A percentile compares a stretch with the other conserved stretches of the same genome.
Conservation (phyloP, 2,113 vertebrate genomes). For the Marcusenius ussheri region DNA sequence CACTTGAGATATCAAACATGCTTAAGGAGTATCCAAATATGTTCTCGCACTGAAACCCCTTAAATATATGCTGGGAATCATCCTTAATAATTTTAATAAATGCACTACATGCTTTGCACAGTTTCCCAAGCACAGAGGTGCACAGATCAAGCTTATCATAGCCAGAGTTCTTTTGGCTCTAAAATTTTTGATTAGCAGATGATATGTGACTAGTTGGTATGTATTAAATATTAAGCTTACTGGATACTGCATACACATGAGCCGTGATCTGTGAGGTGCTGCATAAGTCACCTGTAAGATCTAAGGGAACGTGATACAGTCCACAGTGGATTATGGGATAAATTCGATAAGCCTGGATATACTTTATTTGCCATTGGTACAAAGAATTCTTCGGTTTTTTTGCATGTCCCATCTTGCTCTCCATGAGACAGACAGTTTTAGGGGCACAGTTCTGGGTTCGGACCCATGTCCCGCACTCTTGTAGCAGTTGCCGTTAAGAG, state of each 20-base stretch:
- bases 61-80: background rate
- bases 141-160: background rate
- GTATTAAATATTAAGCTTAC: background rate
- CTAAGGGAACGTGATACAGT: background rate
- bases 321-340: background rate
- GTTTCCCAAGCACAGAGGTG: background rate
- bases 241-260: background rate
- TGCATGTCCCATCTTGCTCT: background rate
- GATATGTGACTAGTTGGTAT: background rate
- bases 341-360: background rate
- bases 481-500: background rate
- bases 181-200: background rate
- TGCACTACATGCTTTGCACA: background rate
- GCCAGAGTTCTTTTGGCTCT: background rate
- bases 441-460: background rate
- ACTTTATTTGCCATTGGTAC: background rate
- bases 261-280: background rate
- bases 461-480: background rate
- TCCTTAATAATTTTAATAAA: background rate
- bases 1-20: background rate
- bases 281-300: background rate
- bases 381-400: background rate
- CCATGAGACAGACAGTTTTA: background rate
- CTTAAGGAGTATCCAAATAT: background rate
- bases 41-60: background rate